A percentile compares a stretch with the other conserved stretches of the same genome.
phyloP scores from a whole-genome alignment of 2,113 vertebrate genomes.

The Poecile atricapillus region DNA sequence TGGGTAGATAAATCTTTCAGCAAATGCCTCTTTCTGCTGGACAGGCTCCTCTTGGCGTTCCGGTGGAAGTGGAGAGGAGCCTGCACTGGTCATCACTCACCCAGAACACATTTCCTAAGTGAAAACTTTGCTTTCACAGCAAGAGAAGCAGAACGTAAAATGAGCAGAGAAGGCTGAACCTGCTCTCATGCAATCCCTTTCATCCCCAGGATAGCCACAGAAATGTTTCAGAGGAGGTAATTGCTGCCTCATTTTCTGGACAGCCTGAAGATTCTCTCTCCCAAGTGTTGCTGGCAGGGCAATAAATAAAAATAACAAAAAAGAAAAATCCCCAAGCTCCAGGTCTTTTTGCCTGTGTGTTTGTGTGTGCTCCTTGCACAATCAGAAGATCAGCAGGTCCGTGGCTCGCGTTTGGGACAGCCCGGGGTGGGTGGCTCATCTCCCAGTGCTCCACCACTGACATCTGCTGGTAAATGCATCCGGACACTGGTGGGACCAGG shows the following conservation, averaged over 20 bases:
- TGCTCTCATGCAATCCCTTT: background rate
- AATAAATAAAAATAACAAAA: background rate
- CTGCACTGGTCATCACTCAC: background rate
- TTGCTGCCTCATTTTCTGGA: background rate
- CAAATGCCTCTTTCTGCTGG: background rate
- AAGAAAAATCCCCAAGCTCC: background rate
- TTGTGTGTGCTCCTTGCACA: background rate
- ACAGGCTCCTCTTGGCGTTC: background rate
- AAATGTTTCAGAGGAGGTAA: background rate
- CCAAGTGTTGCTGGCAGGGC: background rate
- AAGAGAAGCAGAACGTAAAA: background rate
- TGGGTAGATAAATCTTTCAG: background rate
- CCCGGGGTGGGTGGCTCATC: fast-evolving
- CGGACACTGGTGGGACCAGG: background rate
- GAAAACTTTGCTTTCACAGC: background rate
- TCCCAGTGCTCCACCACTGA: constrained; percentile 46
- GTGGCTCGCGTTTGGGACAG: fast-evolving
- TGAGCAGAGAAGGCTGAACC: background rate
- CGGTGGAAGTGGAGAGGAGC: background rate
- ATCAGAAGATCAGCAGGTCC: background rate
- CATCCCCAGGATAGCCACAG: background rate
- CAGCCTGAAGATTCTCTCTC: background rate
- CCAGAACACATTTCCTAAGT: background rate
- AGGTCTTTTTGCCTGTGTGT: background rate
- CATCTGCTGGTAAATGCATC: constrained; percentile 10